phyloP scores from a whole-genome alignment of 2,113 vertebrate species.

The Oncorhynchus keta region DNA sequence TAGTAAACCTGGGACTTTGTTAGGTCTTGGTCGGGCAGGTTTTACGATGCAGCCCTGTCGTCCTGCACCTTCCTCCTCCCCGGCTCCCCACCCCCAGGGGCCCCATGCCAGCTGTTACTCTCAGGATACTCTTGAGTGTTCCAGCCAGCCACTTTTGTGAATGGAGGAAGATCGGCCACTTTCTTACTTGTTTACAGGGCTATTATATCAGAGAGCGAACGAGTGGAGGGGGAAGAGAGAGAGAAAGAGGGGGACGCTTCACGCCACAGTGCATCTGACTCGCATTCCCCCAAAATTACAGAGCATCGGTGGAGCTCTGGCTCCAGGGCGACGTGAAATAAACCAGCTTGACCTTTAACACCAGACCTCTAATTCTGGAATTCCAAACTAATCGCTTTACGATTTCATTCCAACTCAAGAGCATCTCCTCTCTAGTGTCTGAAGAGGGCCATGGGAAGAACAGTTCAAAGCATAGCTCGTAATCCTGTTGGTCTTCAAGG shows the following conservation, averaged over 20 bases:
- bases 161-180: slow-evolving; percentile 32
- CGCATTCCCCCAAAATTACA: slow-evolving; percentile 71
- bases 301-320: slow-evolving; percentile 41
- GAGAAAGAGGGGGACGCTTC: slow-evolving; percentile 6
- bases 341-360: slow-evolving; percentile 67
- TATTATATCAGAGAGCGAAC: slow-evolving; percentile 30
- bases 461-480: not conserved
- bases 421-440: slow-evolving; percentile 15
- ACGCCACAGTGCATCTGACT: slow-evolving; percentile 27
- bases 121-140: slow-evolving; percentile 9
- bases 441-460: slow-evolving; percentile 8
- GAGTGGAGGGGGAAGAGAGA: slow-evolving; percentile 2
- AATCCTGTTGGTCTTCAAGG: not conserved
- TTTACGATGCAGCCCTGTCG: slow-evolving; percentile 64
- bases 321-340: slow-evolving; percentile 59
- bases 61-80: slow-evolving; percentile 25
- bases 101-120: slow-evolving; percentile 62
- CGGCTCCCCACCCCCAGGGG: slow-evolving; percentile 11
- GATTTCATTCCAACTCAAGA: slow-evolving; percentile 51
- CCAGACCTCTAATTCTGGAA: slow-evolving; percentile 61
- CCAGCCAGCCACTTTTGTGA: slow-evolving; percentile 41
- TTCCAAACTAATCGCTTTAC: slow-evolving; percentile 69
- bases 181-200: slow-evolving; percentile 51
- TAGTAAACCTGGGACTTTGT: slow-evolving; percentile 50
- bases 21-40: slow-evolving; percentile 67